A percentile compares a stretch with the other conserved stretches of the same genome.
phyloP scores from a whole-genome alignment of 1,140 invertebrate genomes.

The Drosophila navojoa region DNA sequence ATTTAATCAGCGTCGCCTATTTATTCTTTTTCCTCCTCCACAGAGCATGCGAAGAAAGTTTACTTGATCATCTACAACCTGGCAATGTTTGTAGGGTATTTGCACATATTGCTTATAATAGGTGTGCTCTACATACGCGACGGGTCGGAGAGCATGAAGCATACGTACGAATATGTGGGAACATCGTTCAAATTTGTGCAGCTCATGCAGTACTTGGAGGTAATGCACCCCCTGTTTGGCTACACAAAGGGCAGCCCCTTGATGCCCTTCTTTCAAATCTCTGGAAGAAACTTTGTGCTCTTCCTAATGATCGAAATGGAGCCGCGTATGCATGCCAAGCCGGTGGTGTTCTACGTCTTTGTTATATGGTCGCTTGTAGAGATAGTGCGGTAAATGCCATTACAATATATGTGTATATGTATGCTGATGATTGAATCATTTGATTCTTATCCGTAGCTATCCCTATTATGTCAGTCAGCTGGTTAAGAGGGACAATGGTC shows the following conservation, averaged over 20 bases:
- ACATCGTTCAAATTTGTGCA: constrained; percentile 92
- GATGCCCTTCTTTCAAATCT: constrained; percentile 89
- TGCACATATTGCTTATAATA: constrained; percentile 91
- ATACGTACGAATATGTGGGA: constrained; percentile 91
- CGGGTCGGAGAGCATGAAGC: constrained; percentile 89
- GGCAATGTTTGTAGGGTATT: constrained; percentile 94
- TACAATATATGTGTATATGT: too few species aligned
- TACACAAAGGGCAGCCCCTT: constrained; percentile 91
- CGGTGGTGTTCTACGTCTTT: constrained; percentile 94
- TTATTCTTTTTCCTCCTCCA: background rate
- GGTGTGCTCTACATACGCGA: constrained; percentile 89
- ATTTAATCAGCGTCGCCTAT: background rate
- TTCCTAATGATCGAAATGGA: constrained; percentile 94
- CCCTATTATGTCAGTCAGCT: constrained; percentile 95
- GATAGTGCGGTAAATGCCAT: constrained; percentile 88
- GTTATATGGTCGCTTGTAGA: constrained; percentile 92
- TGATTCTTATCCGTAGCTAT: constrained; percentile 86
- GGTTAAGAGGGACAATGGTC: constrained; percentile 89
- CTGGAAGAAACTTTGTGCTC: constrained; percentile 91
- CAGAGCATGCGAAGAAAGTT: constrained; percentile 91
- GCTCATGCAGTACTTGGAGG: constrained; percentile 92
- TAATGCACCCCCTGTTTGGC: constrained; percentile 94
- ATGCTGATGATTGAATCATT: background rate
- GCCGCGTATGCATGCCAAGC: constrained; percentile 92
- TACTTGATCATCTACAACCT: constrained; percentile 96